Conservation (phyloP, 2,797 vertebrate genomes). For the Schizopygopsis malacanthus region DNA sequence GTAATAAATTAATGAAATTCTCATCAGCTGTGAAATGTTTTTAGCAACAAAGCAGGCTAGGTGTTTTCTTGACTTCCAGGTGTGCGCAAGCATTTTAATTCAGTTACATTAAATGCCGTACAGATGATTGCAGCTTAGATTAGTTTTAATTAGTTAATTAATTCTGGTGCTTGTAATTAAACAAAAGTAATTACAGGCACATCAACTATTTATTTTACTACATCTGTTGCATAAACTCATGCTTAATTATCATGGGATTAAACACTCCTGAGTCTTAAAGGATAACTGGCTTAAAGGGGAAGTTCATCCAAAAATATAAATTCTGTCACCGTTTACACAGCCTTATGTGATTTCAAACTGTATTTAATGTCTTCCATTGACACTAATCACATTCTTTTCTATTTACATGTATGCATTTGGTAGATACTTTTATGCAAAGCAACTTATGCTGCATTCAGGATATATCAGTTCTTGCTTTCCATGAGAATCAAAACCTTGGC, state of each 20-base stretch:
- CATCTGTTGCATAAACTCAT: constrained; percentile 9
- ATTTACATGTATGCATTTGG: neutral
- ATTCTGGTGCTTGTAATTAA: constrained; percentile 3
- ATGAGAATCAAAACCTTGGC: neutral
- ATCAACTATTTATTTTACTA: constrained; percentile 17
- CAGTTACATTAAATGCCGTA: neutral
- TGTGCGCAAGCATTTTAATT: constrained; percentile 27
- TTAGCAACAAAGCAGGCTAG: constrained; percentile 6
- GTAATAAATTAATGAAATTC: neutral
- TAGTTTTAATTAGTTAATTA: constrained; percentile 16
- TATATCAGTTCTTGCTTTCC: neutral
- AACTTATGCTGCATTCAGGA: neutral
- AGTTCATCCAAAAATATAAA: neutral
- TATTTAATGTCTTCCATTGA: neutral
- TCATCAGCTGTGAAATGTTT: constrained; percentile 11
- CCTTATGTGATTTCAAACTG: neutral
- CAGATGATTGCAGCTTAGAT: constrained; percentile 6
- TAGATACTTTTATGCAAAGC: neutral
- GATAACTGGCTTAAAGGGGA: neutral
- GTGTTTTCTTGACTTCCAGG: neutral
- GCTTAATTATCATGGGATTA: neutral
- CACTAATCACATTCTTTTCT: neutral
- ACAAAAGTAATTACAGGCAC: constrained; percentile 19
- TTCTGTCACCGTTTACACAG: neutral
- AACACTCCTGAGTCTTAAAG: neutral